Evolutionary conservation across 2,797 vertebrate species (phyloP), one percentile per base, ranked within the genome.

Genomic region (Menidia menidia): DNA sequence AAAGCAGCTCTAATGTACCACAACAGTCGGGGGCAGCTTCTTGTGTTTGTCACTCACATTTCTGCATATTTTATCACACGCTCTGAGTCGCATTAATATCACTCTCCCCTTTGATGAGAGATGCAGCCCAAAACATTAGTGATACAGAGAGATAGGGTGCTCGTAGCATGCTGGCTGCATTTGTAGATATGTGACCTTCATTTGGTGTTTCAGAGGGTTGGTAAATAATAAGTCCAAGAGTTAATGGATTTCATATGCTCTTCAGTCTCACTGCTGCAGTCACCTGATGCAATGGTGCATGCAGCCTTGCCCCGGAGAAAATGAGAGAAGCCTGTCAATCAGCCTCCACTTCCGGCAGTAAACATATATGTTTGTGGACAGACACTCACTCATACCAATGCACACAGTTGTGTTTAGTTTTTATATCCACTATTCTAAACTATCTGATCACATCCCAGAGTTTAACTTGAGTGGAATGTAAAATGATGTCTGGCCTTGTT

Each of bases 201-300:
- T 89, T 87, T 83, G 85, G 69, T 79, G 70, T 87, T 87, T 89
- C 71, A 78, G 75, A 78, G 68, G 73, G 56, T 63, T 84, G 79
- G 70, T 90, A 82, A 91, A 88, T 91, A 90, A 84, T 84, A 85
- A 88, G 75, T 77, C 50, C 63, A 79, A 83, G 79, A 76, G 77
- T 89, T 90, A 89, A 89, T 87, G 86, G 87, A 82, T 91, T 91
- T 89, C 77, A 84, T 82, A 79, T 85, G 86, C 77, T 85, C 71
- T 35, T 88, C 77, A 79, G 85, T 81, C 71, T 84, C 84, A 86
- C 77, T 84, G 74, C 78, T 68, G 75, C 73, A 85, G 81, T 88
- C 84, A 90, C 86, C 72, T 82, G 87, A 87, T 84, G 83, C 82
- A 89, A 87, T 81, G 89, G 78, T 85, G 87, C 84, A 89, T 87